Conservation (phyloP, 2,113 vertebrate genomes). For the Numida meleagris region DNA sequence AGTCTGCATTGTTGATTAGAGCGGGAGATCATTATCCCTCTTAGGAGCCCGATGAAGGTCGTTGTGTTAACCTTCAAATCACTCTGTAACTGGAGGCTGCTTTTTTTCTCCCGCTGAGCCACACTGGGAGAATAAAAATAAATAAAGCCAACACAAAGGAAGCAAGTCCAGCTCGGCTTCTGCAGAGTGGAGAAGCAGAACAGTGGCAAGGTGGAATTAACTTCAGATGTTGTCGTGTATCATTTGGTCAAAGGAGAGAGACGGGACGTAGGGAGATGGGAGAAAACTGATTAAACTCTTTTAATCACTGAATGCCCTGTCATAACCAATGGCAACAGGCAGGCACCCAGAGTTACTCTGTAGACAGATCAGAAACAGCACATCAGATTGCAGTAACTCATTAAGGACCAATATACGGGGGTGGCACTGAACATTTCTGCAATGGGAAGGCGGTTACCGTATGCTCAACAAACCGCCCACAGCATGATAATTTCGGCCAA, state of each 20-base stretch:
- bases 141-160: not conserved
- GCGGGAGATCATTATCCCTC: slow-evolving; percentile 72
- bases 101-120: slow-evolving; percentile 33
- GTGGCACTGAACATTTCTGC: not conserved
- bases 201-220: not conserved
- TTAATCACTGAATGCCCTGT: not conserved
- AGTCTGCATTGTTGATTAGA: slow-evolving; percentile 77
- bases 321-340: not conserved
- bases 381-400: not conserved
- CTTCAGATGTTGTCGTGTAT: not conserved
- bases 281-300: not conserved
- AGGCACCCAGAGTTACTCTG: not conserved
- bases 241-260: not conserved
- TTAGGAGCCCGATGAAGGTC: slow-evolving; percentile 69
- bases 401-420: not conserved
- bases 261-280: not conserved
- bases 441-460: not conserved
- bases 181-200: not conserved
- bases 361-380: not conserved
- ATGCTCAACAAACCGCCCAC: not conserved
- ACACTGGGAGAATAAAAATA: not conserved
- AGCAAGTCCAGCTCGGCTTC: not conserved
- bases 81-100: slow-evolving; percentile 52
- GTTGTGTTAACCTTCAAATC: slow-evolving; percentile 74
- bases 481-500: not conserved